These are phyloP conservation scores for Alcis repandata DNA, from an alignment of 2,888 invertebrate species.

Conservation along the genomic window DNA sequence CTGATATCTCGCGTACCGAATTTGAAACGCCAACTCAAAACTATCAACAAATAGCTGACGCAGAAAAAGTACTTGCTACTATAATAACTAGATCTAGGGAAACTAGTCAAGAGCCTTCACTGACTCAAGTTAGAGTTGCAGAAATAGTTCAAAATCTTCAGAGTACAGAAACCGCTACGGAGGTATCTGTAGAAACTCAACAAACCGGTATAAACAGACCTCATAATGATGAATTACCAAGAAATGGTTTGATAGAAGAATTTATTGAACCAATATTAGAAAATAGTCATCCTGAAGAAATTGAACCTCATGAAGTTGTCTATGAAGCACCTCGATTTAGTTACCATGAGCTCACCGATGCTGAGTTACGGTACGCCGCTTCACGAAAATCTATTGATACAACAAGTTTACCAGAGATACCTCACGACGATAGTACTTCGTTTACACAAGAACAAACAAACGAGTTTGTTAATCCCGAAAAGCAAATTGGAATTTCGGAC, in stretches of 20 bases:
- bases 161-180: neutral
- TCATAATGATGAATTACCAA: constrained; percentile 30
- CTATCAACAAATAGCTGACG: constrained; percentile 59
- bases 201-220: neutral
- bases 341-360: constrained; percentile 66
- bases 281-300: constrained; percentile 25
- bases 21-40: constrained; percentile 38
- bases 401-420: neutral
- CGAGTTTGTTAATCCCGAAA: neutral
- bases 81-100: constrained; percentile 48
- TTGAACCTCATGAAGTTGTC: constrained; percentile 36
- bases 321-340: constrained; percentile 60
- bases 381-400: constrained; percentile 23
- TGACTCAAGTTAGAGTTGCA: constrained; percentile 24
- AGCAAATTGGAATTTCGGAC: neutral
- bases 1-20: neutral
- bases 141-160: neutral
- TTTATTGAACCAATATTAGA: constrained; percentile 18
- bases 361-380: constrained; percentile 59
- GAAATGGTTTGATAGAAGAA: constrained; percentile 25
- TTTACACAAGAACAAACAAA: constrained; percentile 7
- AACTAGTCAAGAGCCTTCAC: constrained; percentile 44
- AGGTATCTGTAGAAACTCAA: neutral
- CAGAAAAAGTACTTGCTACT: constrained; percentile 56
- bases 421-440: neutral